A percentile compares a stretch with the other conserved stretches of the same genome.
phyloP scores from a whole-genome alignment of 1,140 invertebrate species.

The Stegodyphus mimosarum region DNA sequence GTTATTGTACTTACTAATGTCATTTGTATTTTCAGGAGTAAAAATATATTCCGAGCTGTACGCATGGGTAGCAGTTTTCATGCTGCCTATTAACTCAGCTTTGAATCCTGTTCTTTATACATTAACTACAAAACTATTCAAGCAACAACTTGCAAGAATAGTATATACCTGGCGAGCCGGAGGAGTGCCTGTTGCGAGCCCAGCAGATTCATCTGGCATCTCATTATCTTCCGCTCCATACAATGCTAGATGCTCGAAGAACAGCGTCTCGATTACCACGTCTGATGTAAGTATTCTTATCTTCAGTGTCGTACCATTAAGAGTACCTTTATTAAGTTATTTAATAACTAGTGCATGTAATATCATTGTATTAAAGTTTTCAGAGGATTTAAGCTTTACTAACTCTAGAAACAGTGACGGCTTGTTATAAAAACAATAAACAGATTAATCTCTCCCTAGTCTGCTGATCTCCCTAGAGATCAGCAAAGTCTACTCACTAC shows the following conservation, averaged over 20 bases:
- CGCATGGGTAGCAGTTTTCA: conserved; percentile 74
- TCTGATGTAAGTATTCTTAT: conserved; percentile 31
- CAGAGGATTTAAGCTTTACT: too few relatives aligned
- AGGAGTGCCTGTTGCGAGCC: not conserved
- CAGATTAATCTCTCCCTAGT: too few relatives aligned
- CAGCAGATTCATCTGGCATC: conserved; percentile 39
- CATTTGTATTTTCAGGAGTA: conserved; percentile 7
- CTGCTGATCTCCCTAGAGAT: too few relatives aligned
- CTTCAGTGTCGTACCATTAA: not conserved
- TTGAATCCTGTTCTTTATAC: conserved; percentile 74
- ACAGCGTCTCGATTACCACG: conserved; percentile 11
- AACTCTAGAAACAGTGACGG: too few relatives aligned
- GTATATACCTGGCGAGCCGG: conserved; percentile 48
- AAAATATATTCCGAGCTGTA: conserved; percentile 65
- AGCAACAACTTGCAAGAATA: conserved; percentile 57
- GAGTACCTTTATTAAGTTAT: too few relatives aligned
- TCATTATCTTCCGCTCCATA: conserved; percentile 31
- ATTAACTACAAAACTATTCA: conserved; percentile 66
- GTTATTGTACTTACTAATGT: too few relatives aligned
- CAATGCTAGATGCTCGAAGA: conserved; percentile 16
- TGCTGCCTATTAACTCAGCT: conserved; percentile 73
- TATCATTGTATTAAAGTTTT: too few relatives aligned
- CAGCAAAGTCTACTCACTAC: too few relatives aligned
- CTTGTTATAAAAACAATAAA: too few relatives aligned
- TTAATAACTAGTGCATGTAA: too few relatives aligned